Evolutionary conservation across 2,113 vertebrate genomes (phyloP).

Genomic region (Callionymus lyra): DNA sequence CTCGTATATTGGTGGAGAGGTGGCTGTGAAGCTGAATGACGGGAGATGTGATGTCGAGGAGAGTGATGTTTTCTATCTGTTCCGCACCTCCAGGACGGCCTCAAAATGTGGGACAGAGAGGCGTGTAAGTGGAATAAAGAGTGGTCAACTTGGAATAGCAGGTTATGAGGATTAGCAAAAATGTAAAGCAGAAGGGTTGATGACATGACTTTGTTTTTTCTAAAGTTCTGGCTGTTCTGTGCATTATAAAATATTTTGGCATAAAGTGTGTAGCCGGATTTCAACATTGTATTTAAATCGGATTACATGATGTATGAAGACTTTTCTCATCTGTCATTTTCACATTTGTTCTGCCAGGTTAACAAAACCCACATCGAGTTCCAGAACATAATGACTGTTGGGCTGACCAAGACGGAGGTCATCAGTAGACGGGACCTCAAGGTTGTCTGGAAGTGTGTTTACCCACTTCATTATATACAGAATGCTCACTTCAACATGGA

Average conservation of each 20-base stretch:
- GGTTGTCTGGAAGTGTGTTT: conserved; percentile 54
- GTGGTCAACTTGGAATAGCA: too few relatives aligned
- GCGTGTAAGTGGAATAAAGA: conserved; percentile 30
- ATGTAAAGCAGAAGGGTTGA: too few relatives aligned
- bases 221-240: too few relatives aligned
- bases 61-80: conserved; percentile 31
- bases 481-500: conserved; percentile 26
- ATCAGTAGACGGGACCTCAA: conserved; percentile 45
- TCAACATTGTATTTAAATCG: neutral
- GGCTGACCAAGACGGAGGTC: conserved; percentile 14
- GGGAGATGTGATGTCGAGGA: conserved; percentile 44
- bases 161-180: too few relatives aligned
- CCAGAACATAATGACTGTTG: conserved; percentile 43
- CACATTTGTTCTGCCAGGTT: conserved; percentile 25
- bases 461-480: conserved; percentile 41
- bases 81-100: conserved; percentile 15
- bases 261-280: neutral
- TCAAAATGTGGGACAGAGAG: conserved; percentile 48
- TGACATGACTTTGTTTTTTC: too few relatives aligned
- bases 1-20: conserved; percentile 20
- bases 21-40: conserved; percentile 50
- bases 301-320: neutral
- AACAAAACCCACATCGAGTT: conserved; percentile 53
- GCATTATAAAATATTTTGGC: neutral
- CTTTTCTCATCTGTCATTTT: neutral